These are phyloP conservation scores for Zaprionus davidi DNA, from an alignment of 1,140 invertebrate genomes.

Conservation along the genomic window DNA sequence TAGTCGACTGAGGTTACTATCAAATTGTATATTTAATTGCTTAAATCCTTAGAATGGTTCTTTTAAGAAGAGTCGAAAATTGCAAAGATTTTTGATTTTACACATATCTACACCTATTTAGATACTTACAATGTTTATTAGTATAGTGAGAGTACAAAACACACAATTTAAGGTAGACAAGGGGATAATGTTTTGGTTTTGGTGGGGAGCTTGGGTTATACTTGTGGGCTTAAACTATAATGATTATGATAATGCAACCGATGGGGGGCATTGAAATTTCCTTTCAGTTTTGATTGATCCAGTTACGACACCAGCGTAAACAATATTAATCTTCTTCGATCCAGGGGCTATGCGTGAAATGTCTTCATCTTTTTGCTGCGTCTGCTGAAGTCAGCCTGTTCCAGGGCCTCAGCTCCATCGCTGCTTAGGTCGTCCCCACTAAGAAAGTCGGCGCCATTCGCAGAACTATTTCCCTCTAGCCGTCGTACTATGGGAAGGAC, in stretches of 20 bases:
- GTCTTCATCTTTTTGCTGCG: constrained; percentile 82
- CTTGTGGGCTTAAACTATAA: constrained; percentile 38
- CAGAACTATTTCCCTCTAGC: constrained; percentile 54
- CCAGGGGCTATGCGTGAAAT: constrained; percentile 69
- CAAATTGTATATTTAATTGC: constrained; percentile 2
- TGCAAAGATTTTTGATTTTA: not conserved
- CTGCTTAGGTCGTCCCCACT: constrained; percentile 63
- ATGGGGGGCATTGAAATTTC: constrained; percentile 25
- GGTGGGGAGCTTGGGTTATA: constrained; percentile 36
- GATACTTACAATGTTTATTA: constrained; percentile 35
- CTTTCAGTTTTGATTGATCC: constrained; percentile 41
- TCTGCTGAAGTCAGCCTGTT: constrained; percentile 76
- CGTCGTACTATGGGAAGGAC: constrained; percentile 57
- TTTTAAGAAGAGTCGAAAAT: not conserved
- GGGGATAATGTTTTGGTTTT: constrained; percentile 36
- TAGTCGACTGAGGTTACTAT: not conserved
- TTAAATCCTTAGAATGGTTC: not conserved
- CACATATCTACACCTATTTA: constrained; percentile 22
- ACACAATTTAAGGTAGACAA: constrained; percentile 41
- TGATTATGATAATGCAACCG: constrained; percentile 27
- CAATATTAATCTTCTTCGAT: not conserved
- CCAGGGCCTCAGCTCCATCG: constrained; percentile 63
- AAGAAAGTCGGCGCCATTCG: constrained; percentile 46
- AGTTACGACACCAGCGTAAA: constrained; percentile 28
- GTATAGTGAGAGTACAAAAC: constrained; percentile 35